These are phyloP conservation scores for Penelope pileata DNA, from an alignment of 2,113 vertebrate species.

Conservation along the genomic window DNA sequence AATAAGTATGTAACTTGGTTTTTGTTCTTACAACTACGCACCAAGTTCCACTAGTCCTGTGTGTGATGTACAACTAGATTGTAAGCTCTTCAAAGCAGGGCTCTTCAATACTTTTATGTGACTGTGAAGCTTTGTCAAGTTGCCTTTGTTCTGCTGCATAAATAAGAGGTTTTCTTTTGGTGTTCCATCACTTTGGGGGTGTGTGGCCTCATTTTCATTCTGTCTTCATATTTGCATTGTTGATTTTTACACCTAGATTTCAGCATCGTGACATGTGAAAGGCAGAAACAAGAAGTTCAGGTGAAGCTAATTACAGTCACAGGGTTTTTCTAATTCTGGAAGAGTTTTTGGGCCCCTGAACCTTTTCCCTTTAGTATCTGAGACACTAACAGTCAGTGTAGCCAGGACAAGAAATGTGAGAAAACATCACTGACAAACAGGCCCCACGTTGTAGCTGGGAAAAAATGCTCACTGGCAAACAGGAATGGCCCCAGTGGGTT, in stretches of 20 bases:
- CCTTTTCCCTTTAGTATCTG: not conserved
- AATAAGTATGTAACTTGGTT: not conserved
- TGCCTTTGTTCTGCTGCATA: not conserved
- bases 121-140: not conserved
- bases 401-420: not conserved
- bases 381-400: not conserved
- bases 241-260: not conserved
- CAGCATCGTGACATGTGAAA: not conserved
- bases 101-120: not conserved
- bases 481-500: not conserved
- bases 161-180: not conserved
- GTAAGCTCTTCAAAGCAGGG: constrained; percentile 29
- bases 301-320: not conserved
- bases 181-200: not conserved
- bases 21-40: not conserved
- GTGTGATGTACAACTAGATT: not conserved
- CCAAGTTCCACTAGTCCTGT: not conserved
- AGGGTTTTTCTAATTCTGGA: not conserved
- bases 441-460: not conserved
- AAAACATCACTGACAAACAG: not conserved
- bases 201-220: not conserved
- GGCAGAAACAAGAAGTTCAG: not conserved
- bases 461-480: not conserved
- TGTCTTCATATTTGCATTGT: not conserved
- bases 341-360: not conserved